Base-by-base conservation (phyloP, 64 coral and sea anemone species). In the Stichodactyla helianthus region DNA sequence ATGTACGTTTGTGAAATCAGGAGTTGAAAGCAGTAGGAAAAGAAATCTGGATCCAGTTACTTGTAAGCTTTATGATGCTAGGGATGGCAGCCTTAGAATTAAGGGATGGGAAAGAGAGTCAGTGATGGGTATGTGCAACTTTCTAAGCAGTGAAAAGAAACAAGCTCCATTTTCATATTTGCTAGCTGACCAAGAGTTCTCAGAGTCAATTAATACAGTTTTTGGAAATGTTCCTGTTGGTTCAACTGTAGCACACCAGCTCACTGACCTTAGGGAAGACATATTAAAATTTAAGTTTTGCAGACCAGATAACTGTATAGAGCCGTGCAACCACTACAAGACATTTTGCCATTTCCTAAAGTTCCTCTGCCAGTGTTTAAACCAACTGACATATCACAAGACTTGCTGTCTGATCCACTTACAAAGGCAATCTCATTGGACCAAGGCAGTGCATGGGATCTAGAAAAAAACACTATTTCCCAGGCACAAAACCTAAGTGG, bases 171-270 rank as follows among this genome's bases (percentile, higher is more conserved):
- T 85, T 52, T 59, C 0, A 85, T 58, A 85, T 26, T 85, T 85
- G 28, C 58, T 65, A 23, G 53, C 83, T 85, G 83, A 85, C 44
- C 54, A 85, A 64, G 83, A 85, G 62, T 85, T 63, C 53, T 55
- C 83, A 64, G 13, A 64, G 13, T 28, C 76, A 59, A 71, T 77
- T 53, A 85, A 93, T 60, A 93, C 87, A 61, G 92, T 89, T 50
- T 79, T 93, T 25, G 91, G 86, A 31, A 88, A 93, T 85, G 65
- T 88, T 50, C 91, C 91, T 59, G 18, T 89, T 77, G 86, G 86
- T 12, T 93, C 82, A 59, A 64, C 56, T 58, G 59, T 88, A 63
- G 51, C 52, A 31, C 74, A 92, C 54, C 64, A 92, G 76, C 62
- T 92, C 18, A 83, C 61, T 55, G 60, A 92, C 59, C 59, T 82